Percentiles rank a stretch among this genome's conserved stretches.
These are phyloP conservation scores for Drosophila cardini DNA, from an alignment of 1,140 invertebrate genomes.

Conservation along the genomic window DNA sequence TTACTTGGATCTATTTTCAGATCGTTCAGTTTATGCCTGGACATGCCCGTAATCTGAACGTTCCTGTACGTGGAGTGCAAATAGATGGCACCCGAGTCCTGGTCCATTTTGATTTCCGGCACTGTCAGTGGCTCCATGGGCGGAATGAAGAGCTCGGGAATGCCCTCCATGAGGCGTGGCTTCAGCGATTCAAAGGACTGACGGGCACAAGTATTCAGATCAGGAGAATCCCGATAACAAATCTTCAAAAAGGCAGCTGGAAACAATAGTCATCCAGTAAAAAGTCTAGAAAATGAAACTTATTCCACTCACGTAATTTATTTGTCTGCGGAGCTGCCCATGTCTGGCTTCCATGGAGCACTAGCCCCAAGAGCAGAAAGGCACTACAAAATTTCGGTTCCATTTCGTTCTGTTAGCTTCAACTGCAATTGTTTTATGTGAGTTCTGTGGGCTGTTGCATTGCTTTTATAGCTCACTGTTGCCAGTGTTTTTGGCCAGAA, in stretches of 20 bases:
- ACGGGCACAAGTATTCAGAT: conserved; percentile 86
- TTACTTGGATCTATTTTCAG: conserved; percentile 86
- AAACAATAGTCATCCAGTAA: conserved; percentile 37
- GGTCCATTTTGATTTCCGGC: conserved; percentile 85
- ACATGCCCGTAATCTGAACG: conserved; percentile 71
- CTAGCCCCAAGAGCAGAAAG: conserved; percentile 38
- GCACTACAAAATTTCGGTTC: conserved; percentile 12
- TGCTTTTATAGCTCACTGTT: conserved; percentile 62
- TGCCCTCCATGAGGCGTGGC: conserved; percentile 86
- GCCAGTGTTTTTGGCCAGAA: conserved; percentile 14
- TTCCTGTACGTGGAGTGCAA: conserved; percentile 75
- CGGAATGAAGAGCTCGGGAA: conserved; percentile 88
- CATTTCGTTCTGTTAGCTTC: conserved; percentile 39
- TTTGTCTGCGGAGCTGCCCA: conserved; percentile 18
- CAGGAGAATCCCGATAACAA: conserved; percentile 87
- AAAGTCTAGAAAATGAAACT: not conserved
- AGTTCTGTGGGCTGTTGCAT: conserved; percentile 22
- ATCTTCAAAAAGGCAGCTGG: conserved; percentile 88
- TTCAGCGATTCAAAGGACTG: conserved; percentile 86
- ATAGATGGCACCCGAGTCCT: conserved; percentile 78
- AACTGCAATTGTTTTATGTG: conserved; percentile 32
- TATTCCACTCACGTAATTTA: conserved; percentile 60
- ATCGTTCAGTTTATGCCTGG: conserved; percentile 67
- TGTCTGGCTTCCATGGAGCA: conserved; percentile 13
- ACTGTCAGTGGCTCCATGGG: conserved; percentile 87